Evolutionary conservation across 2,888 invertebrate species (phyloP).

Genomic region (Spilarctia lutea): DNA sequence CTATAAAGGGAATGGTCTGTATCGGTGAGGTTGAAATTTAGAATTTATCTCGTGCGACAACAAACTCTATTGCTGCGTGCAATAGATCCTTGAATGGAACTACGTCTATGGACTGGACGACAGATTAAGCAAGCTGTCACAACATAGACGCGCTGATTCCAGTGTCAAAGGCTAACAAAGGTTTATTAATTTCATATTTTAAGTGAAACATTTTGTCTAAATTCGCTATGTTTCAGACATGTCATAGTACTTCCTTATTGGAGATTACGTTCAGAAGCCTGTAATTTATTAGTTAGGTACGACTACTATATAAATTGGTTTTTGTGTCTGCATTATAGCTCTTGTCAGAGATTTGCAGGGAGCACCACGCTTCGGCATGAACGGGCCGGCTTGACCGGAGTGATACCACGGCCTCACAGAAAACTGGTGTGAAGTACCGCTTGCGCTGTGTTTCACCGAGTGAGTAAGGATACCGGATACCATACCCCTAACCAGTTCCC

Average conservation of each 20-base stretch:
- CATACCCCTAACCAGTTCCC: no score
- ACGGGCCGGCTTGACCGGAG: no score
- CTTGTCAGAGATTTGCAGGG: background rate
- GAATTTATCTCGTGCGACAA: background rate
- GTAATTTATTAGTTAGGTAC: no score
- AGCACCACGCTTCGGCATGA: no score
- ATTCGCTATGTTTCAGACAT: no score
- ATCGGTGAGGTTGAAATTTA: background rate
- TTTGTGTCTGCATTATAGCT: background rate
- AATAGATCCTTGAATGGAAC: background rate
- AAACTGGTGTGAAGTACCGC: no score
- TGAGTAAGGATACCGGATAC: no score
- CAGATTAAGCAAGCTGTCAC: background rate
- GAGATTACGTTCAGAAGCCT: no score
- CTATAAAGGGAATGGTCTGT: background rate
- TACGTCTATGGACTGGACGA: background rate
- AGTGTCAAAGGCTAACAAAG: background rate
- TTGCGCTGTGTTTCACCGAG: no score
- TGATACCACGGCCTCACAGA: no score
- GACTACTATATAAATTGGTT: background rate
- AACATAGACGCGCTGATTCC: background rate
- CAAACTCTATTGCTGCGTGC: background rate
- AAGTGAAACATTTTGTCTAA: background rate
- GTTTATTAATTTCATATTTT: background rate
- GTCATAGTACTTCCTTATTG: no score